These are phyloP conservation scores for Grammomys dolichurus DNA, from an alignment of 2,113 vertebrate species.

Conservation along the genomic window DNA sequence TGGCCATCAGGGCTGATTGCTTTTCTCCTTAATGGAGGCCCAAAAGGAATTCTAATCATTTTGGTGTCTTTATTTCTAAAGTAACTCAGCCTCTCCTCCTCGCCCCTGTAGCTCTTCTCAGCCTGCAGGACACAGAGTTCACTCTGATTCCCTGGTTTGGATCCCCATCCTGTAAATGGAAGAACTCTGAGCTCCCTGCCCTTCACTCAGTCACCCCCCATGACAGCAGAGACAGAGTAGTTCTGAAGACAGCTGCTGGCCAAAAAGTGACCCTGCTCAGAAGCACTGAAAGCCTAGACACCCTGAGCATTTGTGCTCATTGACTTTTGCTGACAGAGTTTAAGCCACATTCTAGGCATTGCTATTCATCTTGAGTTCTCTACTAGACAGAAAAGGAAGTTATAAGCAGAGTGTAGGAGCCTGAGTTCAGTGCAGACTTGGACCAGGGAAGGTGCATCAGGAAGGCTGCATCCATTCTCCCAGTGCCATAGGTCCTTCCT, in stretches of 20 bases:
- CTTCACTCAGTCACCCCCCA: neutral
- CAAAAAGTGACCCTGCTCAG: neutral
- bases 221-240: neutral
- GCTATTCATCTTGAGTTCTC: neutral
- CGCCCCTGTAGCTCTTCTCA: neutral
- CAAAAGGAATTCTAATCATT: slow-evolving; percentile 28
- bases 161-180: neutral
- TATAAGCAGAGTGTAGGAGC: neutral
- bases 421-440: too few relatives aligned
- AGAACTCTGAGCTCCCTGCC: neutral
- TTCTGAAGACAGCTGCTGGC: slow-evolving; percentile 28
- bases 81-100: neutral
- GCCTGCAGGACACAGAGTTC: neutral
- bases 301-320: neutral
- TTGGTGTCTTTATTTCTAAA: slow-evolving; percentile 44
- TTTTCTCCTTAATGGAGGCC: neutral
- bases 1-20: neutral
- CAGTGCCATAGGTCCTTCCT: neutral
- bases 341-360: neutral
- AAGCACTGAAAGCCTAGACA: neutral
- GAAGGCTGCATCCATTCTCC: neutral
- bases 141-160: neutral
- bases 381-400: neutral
- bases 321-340: neutral
- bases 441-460: neutral